phyloP scores from a whole-genome alignment of 1,140 invertebrate species.

The Magallana gigas region DNA sequence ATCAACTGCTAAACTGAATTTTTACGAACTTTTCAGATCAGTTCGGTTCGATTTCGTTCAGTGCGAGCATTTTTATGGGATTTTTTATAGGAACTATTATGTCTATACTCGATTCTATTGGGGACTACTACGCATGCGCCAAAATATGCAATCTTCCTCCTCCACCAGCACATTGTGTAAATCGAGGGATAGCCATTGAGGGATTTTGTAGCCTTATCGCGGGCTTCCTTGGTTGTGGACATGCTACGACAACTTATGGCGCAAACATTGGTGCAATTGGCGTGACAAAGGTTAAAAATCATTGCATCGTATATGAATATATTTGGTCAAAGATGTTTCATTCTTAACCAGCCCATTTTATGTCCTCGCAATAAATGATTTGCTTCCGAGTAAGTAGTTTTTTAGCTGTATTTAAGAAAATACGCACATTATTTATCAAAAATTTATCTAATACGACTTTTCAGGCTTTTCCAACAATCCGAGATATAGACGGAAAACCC shows the following conservation, averaged over 20 bases:
- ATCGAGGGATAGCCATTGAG: slow-evolving; percentile 85
- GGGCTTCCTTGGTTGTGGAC: slow-evolving; percentile 88
- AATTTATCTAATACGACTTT: too few relatives aligned
- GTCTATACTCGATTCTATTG: slow-evolving; percentile 71
- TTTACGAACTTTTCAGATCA: slow-evolving; percentile 52
- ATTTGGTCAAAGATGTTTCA: too few relatives aligned
- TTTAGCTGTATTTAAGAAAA: too few relatives aligned
- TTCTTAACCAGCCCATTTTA: background rate
- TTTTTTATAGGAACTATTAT: slow-evolving; percentile 63
- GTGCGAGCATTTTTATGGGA: slow-evolving; percentile 51
- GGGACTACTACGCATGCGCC: slow-evolving; percentile 69
- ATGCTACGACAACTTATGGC: slow-evolving; percentile 90
- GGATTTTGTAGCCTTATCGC: slow-evolving; percentile 89
- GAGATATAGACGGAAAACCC: too few relatives aligned
- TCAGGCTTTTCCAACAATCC: background rate
- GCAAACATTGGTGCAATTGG: slow-evolving; percentile 94
- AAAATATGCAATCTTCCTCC: slow-evolving; percentile 56
- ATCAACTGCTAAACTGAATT: too few relatives aligned
- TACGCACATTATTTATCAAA: too few relatives aligned
- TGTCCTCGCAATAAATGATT: background rate
- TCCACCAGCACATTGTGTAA: slow-evolving; percentile 62
- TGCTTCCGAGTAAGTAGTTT: too few relatives aligned
- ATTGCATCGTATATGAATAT: too few relatives aligned
- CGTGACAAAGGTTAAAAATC: slow-evolving; percentile 78
- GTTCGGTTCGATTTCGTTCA: slow-evolving; percentile 61